Conservation (phyloP, 2,113 vertebrate genomes). For the Dendrocopos noguchii region DNA sequence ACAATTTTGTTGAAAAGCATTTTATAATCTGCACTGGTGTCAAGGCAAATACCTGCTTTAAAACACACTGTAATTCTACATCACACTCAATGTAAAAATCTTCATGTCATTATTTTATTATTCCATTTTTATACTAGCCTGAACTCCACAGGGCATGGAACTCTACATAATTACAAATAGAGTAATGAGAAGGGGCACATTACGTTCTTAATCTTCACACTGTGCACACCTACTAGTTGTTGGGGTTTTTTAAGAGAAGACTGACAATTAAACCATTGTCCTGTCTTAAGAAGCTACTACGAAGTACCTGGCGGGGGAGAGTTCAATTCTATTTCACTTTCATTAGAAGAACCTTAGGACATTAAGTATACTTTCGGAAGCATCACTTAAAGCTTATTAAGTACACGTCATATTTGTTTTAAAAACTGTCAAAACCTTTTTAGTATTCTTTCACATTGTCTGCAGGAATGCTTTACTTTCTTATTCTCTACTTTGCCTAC, state of each 20-base stretch:
- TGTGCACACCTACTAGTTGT: neutral
- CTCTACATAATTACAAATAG: neutral
- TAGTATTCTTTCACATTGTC: constrained; percentile 14
- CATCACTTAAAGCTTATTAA: constrained; percentile 25
- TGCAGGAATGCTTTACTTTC: constrained; percentile 34
- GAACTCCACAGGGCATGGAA: neutral
- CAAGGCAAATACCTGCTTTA: neutral
- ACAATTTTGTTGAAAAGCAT: neutral
- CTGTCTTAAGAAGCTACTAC: constrained; percentile 23
- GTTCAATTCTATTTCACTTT: constrained; percentile 19
- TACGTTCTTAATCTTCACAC: constrained; percentile 20
- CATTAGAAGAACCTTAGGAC: constrained; percentile 33
- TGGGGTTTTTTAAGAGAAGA: neutral
- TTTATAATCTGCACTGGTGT: neutral
- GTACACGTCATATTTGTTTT: constrained; percentile 21
- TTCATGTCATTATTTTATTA: neutral
- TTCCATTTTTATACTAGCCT: neutral
- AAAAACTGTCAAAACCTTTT: neutral
- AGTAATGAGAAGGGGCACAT: constrained; percentile 26
- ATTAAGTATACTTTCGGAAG: constrained; percentile 13
- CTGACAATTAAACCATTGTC: constrained; percentile 28
- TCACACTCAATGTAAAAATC: neutral
- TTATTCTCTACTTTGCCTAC: neutral
- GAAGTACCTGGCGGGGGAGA: neutral
- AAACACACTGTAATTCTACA: neutral